A percentile compares a stretch with the other conserved stretches of the same genome.
phyloP scores from a whole-genome alignment of 2,797 vertebrate species.

The Anniella stebbinsi region DNA sequence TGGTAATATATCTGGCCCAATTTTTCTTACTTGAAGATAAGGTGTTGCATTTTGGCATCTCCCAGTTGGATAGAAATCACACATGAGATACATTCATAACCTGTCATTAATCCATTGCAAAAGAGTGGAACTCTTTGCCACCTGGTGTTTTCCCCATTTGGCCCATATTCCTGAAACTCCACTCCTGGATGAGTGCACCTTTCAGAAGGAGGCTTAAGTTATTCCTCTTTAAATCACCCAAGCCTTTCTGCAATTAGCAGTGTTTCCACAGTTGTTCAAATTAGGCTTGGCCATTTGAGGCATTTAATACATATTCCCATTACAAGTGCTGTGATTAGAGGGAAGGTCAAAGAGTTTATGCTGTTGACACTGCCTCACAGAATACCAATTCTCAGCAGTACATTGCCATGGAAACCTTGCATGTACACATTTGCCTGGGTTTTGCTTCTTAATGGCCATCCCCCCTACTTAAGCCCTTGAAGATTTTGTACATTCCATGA shows the following conservation, averaged over 20 bases:
- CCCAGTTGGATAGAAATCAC: background rate
- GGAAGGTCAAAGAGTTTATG: conserved; percentile 45
- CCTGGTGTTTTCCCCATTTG: background rate
- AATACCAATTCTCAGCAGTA: conserved; percentile 23
- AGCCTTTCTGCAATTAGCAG: conserved; percentile 1
- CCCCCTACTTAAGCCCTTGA: background rate
- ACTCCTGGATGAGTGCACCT: background rate
- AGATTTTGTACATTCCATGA: conserved; percentile 17
- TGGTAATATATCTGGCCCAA: background rate
- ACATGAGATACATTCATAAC: background rate
- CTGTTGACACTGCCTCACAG: conserved; percentile 42
- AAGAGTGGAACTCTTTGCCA: background rate
- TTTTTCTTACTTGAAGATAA: conserved; percentile 4
- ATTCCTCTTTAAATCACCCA: conserved; percentile 26
- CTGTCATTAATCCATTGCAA: background rate
- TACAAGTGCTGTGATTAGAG: conserved; percentile 41
- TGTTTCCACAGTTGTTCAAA: conserved; percentile 41
- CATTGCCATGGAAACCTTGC: conserved; percentile 63
- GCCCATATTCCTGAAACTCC: background rate
- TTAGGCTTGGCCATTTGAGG: conserved; percentile 33
- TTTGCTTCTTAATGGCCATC: conserved; percentile 49
- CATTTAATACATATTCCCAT: conserved; percentile 47
- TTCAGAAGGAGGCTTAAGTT: conserved; percentile 7
- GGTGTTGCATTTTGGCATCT: background rate
- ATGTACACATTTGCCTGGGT: background rate